These are phyloP conservation scores for Ramphastos sulfuratus DNA, from an alignment of 2,113 vertebrate genomes.

Conservation along the genomic window DNA sequence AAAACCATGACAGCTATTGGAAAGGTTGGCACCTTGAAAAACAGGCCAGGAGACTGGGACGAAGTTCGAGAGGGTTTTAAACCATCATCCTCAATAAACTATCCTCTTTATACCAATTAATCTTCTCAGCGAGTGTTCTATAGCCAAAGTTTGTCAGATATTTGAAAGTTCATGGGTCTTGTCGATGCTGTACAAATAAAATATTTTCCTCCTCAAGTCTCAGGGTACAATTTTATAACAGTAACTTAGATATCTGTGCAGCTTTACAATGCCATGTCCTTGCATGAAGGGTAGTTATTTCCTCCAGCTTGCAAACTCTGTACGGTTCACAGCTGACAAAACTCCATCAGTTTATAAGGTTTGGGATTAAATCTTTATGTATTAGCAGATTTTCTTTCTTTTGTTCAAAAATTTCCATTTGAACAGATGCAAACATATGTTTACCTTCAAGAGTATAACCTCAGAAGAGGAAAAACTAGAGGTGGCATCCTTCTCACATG, in stretches of 20 bases:
- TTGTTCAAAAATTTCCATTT: slow-evolving; percentile 34
- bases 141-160: not conserved
- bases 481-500: slow-evolving; percentile 17
- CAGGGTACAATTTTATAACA: not conserved
- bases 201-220: accelerated
- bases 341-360: not conserved
- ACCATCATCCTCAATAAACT: not conserved
- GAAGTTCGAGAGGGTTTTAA: not conserved
- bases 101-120: not conserved
- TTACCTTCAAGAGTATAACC: not conserved
- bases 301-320: not conserved
- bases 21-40: not conserved
- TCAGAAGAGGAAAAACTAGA: slow-evolving; percentile 41
- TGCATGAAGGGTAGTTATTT: not conserved
- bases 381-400: not conserved
- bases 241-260: not conserved
- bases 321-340: not conserved
- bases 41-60: not conserved
- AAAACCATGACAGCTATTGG: not conserved
- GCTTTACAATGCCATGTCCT: slow-evolving; percentile 41
- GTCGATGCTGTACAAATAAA: not conserved
- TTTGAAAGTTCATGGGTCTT: not conserved
- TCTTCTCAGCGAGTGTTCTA: not conserved
- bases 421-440: slow-evolving; percentile 48
- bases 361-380: not conserved